These are phyloP conservation scores for Ichneumoninae sp. DNA, from an alignment of 2,888 invertebrate species.

Conservation along the genomic window DNA sequence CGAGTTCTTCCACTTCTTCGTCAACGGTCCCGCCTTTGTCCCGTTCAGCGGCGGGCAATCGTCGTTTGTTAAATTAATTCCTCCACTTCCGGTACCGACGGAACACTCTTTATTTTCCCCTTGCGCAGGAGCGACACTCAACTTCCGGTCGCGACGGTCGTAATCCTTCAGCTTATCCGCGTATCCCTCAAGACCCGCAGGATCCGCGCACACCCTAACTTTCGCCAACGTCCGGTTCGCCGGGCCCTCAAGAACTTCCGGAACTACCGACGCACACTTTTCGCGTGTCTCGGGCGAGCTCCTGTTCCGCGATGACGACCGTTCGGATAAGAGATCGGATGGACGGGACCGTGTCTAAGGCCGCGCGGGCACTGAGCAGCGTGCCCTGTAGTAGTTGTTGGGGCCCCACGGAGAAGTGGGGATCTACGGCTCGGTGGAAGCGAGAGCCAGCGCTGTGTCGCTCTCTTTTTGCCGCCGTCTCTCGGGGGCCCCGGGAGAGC, in stretches of 20 bases:
- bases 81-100: not conserved
- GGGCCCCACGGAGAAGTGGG: constrained; percentile 67
- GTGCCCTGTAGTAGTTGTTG: constrained; percentile 70
- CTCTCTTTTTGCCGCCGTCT: constrained; percentile 42
- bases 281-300: constrained; percentile 25
- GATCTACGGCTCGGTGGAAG: constrained; percentile 57
- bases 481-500: constrained; percentile 17
- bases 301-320: constrained; percentile 11
- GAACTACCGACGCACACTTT: not conserved
- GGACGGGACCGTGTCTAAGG: constrained; percentile 74
- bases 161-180: not conserved
- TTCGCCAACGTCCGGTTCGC: not conserved
- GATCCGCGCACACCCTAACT: not conserved
- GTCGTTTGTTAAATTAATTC: not conserved
- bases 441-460: constrained; percentile 59
- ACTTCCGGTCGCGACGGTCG: not conserved
- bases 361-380: constrained; percentile 78
- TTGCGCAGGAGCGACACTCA: not conserved
- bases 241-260: not conserved
- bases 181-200: not conserved
- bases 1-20: constrained; percentile 25
- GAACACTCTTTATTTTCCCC: not conserved
- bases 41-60: constrained; percentile 9
- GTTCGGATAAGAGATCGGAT: constrained; percentile 51
- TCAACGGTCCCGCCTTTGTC: constrained; percentile 29